These are phyloP conservation scores for Helobdella robusta DNA, from an alignment of 2,888 invertebrate species.

Conservation along the genomic window DNA sequence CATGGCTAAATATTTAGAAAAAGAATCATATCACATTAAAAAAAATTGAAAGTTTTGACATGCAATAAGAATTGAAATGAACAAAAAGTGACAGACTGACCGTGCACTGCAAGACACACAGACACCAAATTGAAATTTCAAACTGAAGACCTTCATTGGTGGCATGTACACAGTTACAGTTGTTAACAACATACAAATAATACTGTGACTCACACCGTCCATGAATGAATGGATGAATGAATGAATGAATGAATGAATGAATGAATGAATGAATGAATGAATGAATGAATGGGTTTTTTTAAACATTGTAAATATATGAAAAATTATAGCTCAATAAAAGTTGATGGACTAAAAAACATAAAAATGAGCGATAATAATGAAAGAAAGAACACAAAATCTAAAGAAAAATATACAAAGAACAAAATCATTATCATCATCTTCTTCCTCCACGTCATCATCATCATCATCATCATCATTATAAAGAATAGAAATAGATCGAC, in stretches of 20 bases:
- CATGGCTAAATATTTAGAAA: too few species aligned
- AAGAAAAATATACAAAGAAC: neutral
- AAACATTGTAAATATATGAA: neutral
- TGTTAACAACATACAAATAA: too few species aligned
- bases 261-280: slow-evolving; percentile 2
- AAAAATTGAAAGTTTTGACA: too few species aligned
- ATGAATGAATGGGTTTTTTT: neutral
- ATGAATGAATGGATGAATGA: slow-evolving; percentile 2
- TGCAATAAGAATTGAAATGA: too few species aligned
- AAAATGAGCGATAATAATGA: neutral
- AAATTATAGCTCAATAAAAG: neutral
- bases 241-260: slow-evolving; percentile 2
- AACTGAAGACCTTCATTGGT: too few species aligned
- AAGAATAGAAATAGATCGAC: neutral
- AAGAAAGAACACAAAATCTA: neutral
- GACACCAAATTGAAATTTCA: too few species aligned
- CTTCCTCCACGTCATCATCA: neutral
- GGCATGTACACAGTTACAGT: too few species aligned
- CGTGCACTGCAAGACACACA: too few species aligned
- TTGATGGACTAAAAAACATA: neutral
- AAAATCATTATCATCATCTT: neutral
- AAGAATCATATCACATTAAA: too few species aligned
- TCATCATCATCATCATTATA: too few species aligned
- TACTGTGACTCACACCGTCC: too few species aligned
- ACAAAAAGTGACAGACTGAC: too few species aligned